Conservation (phyloP, 2,113 vertebrate genomes). For the Poicephalus gulielmi region DNA sequence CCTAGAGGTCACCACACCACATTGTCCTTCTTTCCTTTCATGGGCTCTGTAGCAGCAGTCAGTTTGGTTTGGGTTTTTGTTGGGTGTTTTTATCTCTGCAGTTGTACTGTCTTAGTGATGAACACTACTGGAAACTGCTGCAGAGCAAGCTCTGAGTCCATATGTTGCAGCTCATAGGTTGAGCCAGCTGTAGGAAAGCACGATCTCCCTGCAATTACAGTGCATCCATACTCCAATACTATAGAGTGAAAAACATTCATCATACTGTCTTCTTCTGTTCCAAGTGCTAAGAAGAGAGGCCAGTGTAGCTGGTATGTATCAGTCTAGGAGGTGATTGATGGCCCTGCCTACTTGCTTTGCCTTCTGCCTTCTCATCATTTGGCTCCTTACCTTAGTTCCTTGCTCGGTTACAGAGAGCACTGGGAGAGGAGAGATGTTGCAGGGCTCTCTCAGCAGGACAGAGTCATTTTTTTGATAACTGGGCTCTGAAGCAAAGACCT, state of each 20-base stretch:
- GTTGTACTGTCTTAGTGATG: not conserved
- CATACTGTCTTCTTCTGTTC: conserved; percentile 27
- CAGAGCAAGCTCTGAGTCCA: not conserved
- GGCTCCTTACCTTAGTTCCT: not conserved
- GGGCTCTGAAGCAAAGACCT: not conserved
- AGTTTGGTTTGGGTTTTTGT: not conserved
- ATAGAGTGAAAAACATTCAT: conserved; percentile 13
- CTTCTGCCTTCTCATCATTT: conserved; percentile 18
- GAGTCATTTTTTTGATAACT: not conserved
- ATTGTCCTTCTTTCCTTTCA: not conserved
- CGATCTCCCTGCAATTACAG: not conserved
- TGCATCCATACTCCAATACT: not conserved
- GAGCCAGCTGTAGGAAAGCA: not conserved
- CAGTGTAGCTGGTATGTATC: not conserved
- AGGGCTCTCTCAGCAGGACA: not conserved
- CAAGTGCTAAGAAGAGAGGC: conserved; percentile 43
- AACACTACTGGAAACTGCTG: not conserved
- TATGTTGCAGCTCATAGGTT: not conserved
- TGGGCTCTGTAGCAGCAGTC: not conserved
- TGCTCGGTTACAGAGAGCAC: not conserved
- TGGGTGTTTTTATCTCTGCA: not conserved
- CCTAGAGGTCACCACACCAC: not conserved
- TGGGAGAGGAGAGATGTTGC: not conserved
- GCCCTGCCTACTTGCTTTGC: not conserved
- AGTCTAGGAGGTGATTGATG: conserved; percentile 13